phyloP scores from a whole-genome alignment of 2,888 invertebrate species.

The Boloria selene region DNA sequence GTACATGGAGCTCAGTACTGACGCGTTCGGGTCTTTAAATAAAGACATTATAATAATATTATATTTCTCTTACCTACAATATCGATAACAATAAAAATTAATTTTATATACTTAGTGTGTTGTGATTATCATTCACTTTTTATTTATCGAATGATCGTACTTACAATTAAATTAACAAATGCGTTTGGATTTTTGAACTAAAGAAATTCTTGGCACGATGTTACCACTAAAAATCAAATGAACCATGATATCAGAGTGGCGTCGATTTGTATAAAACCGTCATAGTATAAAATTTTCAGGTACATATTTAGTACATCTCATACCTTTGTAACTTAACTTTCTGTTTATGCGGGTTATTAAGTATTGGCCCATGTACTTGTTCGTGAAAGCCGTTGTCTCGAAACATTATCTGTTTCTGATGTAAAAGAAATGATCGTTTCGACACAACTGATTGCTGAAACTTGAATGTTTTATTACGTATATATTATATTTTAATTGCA shows the following conservation, averaged over 20 bases:
- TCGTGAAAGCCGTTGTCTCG: neutral
- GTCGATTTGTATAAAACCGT: constrained; percentile 14
- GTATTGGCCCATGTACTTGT: too few relatives aligned
- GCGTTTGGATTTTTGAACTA: constrained; percentile 15
- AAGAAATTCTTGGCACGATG: constrained; percentile 12
- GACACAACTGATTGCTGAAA: neutral
- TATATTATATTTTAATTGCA: too few relatives aligned
- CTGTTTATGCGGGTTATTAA: neutral
- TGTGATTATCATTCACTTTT: constrained; percentile 5
- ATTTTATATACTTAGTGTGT: neutral
- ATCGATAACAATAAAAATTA: too few relatives aligned
- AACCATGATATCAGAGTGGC: neutral
- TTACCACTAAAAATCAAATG: constrained; percentile 7
- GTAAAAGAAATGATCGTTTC: constrained; percentile 7
- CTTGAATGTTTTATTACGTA: neutral
- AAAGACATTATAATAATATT: too few relatives aligned
- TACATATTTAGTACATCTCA: constrained; percentile 23
- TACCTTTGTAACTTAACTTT: constrained; percentile 3
- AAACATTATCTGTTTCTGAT: constrained; percentile 4
- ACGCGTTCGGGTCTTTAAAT: too few relatives aligned
- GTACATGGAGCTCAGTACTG: constrained; percentile 41
- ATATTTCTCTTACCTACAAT: too few relatives aligned
- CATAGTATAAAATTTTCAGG: constrained; percentile 26
- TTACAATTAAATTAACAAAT: constrained; percentile 20
- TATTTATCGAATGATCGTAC: neutral